Base-by-base conservation (phyloP, 2,888 invertebrate species). In the Drosophila nr. perissopoda region DNA sequence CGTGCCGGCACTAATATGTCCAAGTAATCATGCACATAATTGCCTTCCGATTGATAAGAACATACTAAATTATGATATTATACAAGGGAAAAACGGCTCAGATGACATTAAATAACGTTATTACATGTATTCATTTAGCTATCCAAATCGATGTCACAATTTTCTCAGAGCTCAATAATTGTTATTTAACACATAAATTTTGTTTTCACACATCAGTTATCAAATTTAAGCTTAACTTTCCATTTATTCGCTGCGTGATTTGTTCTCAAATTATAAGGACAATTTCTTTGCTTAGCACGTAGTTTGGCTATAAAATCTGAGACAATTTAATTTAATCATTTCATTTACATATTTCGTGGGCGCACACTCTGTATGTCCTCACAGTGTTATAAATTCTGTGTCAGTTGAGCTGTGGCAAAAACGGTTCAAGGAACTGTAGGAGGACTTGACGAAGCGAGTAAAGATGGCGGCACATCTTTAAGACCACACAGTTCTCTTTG, bases 301-400 rank as follows among this genome's bases (percentile, higher is more conserved):
- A 71, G 62, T 71, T 69, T 69, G 45, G 21, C 61, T 56, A 69
- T 71, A 69, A 71, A 71, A 71, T 62, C 52, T 45, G 49, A 53
- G 62, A 52, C 70, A 53, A 69, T 71, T 58, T 70, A 61, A 53
- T 71, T 69, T 52, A 33, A 61, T 61, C 69, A 71, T 69, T 71
- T 68, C 54, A 68, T 69, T 69, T 60, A 60, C 60, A 69, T 69
- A 62, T 71, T 71, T 62, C 18, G 33, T 21, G 33, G 52, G 52
- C 31, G 31, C 52, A 52, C 31, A 33, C 16, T 31, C 21, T 33
- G 10, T 27, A 18, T 36, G 36, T 25, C 25, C 34, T 25, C 53
- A 21, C 16, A 29, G 18, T 10, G 49, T 29, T 49, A 18, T 49
- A 49, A 29, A 29, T 51, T 51, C 29, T n/a, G 29, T 51, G 29